Conservation (phyloP, 2,888 invertebrate genomes). For the Coenonympha arcania region DNA sequence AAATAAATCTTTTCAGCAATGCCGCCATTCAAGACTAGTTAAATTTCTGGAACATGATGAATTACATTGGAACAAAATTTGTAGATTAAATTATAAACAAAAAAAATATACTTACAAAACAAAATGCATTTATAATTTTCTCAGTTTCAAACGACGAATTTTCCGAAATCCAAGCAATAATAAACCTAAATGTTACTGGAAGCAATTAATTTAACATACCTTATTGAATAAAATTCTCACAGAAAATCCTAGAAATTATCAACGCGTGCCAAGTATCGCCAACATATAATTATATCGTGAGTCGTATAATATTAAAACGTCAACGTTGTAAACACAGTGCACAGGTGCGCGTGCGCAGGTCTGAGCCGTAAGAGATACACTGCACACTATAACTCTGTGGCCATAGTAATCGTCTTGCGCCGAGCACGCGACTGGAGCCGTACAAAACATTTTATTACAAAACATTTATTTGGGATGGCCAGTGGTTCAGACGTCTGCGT, state of each 20-base stretch:
- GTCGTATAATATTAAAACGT: too few species aligned
- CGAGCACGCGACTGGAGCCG: background rate
- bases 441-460: background rate
- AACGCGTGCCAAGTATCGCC: background rate
- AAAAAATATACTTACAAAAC: background rate
- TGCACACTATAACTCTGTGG: too few species aligned
- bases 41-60: too few species aligned
- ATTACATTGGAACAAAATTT: too few species aligned
- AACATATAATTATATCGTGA: background rate
- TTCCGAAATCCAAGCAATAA: conserved; percentile 1
- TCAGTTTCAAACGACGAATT: background rate
- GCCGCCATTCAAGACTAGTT: too few species aligned
- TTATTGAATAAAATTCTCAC: background rate
- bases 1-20: too few species aligned
- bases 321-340: background rate
- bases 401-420: too few species aligned
- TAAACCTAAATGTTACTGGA: background rate
- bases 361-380: background rate
- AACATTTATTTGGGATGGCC: too few species aligned
- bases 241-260: background rate
- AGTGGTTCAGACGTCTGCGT: too few species aligned
- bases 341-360: background rate
- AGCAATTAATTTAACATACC: conserved; percentile 1
- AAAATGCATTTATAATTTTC: background rate
- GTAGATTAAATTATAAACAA: too few species aligned